phyloP scores from a whole-genome alignment of 2,113 vertebrate species.

The Pitta sordida region DNA sequence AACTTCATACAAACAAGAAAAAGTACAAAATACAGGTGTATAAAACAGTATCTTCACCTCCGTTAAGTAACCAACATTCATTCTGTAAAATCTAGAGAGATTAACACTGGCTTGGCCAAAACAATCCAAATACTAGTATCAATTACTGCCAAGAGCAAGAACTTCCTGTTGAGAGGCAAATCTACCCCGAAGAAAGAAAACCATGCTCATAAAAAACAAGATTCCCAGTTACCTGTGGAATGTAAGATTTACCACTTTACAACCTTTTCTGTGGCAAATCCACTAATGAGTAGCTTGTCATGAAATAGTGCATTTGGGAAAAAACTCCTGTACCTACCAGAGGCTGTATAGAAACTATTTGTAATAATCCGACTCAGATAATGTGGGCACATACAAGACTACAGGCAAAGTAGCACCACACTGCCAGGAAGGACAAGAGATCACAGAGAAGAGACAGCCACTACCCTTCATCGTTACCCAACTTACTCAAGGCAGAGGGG shows the following conservation, averaged over 20 bases:
- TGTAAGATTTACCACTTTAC: neutral
- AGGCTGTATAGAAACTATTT: neutral
- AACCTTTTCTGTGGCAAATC: neutral
- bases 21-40: neutral
- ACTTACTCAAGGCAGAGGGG: no score
- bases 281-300: neutral
- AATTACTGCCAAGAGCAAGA: neutral
- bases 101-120: neutral
- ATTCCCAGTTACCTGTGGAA: neutral
- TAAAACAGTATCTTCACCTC: neutral
- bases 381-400: neutral
- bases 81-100: neutral
- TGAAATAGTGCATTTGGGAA: fast-evolving
- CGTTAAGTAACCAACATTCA: neutral
- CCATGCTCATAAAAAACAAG: neutral
- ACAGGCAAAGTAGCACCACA: neutral
- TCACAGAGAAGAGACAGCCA: neutral
- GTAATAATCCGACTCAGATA: neutral
- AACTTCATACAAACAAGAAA: neutral
- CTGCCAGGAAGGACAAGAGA: neutral
- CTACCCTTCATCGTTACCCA: neutral
- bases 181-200: neutral
- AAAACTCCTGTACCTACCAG: neutral
- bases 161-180: neutral
- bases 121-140: neutral